Conservation (phyloP, 2,797 vertebrate genomes). For the Craterocephalus amniculus region DNA sequence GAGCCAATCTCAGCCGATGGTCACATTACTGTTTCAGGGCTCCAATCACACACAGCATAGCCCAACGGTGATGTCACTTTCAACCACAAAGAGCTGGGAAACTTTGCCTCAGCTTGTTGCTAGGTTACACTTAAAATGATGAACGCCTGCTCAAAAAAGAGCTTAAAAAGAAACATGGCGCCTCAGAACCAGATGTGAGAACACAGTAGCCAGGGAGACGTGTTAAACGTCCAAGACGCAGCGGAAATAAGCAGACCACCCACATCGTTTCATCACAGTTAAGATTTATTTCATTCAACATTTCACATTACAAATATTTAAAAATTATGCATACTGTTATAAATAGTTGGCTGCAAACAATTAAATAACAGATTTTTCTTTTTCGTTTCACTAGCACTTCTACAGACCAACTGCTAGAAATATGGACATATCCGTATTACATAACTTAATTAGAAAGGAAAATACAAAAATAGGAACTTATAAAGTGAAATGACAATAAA, state of each 20-base stretch:
- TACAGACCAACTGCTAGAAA: conserved; percentile 99
- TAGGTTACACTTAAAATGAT: not conserved
- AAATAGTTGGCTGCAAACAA: conserved; percentile 99
- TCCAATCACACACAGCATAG: not conserved
- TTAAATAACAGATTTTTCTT: conserved; percentile 99
- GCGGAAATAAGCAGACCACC: conserved; percentile 45
- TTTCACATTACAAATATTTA: conserved; percentile 99
- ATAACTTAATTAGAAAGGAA: conserved; percentile 99
- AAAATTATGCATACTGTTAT: conserved; percentile 99
- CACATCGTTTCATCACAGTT: conserved; percentile 88
- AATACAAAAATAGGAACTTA: conserved; percentile 99
- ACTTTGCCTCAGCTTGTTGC: not conserved
- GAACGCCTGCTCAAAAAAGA: not conserved
- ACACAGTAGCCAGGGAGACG: not conserved
- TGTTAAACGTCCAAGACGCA: not conserved
- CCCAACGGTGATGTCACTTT: not conserved
- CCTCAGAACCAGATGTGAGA: not conserved
- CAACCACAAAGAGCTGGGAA: not conserved
- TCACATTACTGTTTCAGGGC: no score
- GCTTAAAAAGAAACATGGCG: not conserved
- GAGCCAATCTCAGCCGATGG: not conserved
- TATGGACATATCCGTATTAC: conserved; percentile 99
- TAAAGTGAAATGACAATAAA: conserved; percentile 99
- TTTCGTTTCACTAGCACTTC: conserved; percentile 99
- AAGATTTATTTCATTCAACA: conserved; percentile 99